These are phyloP conservation scores for Okamejei kenojei DNA, from an alignment of 2,797 vertebrate genomes.

Conservation along the genomic window DNA sequence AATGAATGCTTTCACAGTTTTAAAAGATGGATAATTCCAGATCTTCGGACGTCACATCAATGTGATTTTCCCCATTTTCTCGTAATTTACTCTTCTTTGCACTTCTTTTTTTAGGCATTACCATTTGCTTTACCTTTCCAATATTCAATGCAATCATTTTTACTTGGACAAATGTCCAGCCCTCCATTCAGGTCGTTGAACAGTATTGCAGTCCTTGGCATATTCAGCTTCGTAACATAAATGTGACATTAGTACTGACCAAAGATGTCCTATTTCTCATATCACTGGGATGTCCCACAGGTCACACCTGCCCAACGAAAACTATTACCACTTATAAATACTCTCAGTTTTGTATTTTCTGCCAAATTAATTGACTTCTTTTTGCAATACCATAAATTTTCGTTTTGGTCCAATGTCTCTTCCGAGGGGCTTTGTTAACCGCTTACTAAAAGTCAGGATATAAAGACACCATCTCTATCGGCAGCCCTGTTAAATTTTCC, in stretches of 20 bases:
- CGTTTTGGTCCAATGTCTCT: conserved; percentile 20
- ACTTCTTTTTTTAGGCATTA: neutral
- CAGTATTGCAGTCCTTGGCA: neutral
- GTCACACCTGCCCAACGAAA: conserved; percentile 29
- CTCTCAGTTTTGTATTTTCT: conserved; percentile 21
- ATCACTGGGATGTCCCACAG: neutral
- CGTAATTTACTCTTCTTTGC: neutral
- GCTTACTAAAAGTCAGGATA: conserved; percentile 32
- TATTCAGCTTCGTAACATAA: neutral
- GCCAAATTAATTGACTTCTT: conserved; percentile 20
- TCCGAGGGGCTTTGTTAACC: neutral
- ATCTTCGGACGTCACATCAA: neutral
- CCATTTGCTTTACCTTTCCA: neutral
- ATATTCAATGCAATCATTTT: neutral
- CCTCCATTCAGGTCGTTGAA: neutral
- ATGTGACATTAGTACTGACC: neutral
- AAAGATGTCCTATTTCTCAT: neutral
- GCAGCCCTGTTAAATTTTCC: conserved; percentile 28
- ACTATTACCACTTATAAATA: conserved; percentile 22
- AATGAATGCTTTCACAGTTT: neutral
- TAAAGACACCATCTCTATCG: neutral
- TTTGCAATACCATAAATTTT: conserved; percentile 17
- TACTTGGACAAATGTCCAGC: neutral
- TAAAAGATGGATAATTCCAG: neutral
- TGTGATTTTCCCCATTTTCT: neutral